Evolutionary conservation across 2,797 vertebrate species (phyloP).

Genomic region (Muscicapa comitata): DNA sequence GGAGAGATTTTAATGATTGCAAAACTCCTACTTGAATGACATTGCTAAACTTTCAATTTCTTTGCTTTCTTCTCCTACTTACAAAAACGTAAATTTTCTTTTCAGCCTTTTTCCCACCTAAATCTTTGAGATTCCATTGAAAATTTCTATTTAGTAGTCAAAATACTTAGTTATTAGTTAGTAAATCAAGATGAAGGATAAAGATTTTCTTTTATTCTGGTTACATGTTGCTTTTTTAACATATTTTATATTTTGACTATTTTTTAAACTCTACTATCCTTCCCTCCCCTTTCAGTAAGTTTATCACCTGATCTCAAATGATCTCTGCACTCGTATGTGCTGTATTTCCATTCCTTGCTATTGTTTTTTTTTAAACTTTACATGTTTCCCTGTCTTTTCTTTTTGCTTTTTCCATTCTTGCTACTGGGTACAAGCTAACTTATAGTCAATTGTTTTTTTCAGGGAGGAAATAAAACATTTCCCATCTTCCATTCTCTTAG

Average conservation of each 20-base stretch:
- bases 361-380: background rate
- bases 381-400: background rate
- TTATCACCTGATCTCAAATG: background rate
- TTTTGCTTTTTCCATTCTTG: background rate
- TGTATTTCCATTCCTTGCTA: background rate
- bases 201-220: background rate
- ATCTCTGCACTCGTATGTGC: background rate
- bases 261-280: background rate
- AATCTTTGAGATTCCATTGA: background rate
- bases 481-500: background rate
- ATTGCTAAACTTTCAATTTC: background rate
- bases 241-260: background rate
- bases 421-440: too few relatives aligned
- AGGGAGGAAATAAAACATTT: background rate
- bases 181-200: background rate
- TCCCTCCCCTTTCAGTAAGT: background rate
- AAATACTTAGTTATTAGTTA: background rate
- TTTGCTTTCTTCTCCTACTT: background rate
- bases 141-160: background rate
- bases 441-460: background rate
- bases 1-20: background rate
- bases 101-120: background rate
- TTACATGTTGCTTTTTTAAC: background rate
- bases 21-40: background rate
- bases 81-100: fast-evolving